A percentile compares a stretch with the other conserved stretches of the same genome.
phyloP scores from a whole-genome alignment of 2,113 vertebrate species.

The Ahaetulla prasina region DNA sequence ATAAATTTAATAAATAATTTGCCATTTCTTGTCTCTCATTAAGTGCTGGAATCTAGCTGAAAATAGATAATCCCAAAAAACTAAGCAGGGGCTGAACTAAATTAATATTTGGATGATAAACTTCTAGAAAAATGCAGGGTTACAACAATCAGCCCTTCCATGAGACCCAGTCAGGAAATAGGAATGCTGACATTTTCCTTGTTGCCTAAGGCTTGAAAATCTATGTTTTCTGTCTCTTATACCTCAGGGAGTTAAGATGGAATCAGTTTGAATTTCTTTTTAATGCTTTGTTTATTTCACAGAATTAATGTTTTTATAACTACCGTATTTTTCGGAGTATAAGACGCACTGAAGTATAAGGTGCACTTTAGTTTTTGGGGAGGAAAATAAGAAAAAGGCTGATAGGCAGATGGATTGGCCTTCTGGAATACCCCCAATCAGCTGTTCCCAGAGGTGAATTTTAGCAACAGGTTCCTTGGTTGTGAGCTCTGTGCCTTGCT shows the following conservation, averaged over 20 bases:
- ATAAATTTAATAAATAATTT: background rate
- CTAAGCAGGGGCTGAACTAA: background rate
- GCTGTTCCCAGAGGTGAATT: too few species aligned
- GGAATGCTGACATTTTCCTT: background rate
- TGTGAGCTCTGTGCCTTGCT: too few species aligned
- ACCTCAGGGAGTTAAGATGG: background rate
- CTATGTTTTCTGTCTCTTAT: background rate
- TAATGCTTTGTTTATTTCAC: background rate
- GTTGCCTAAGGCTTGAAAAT: background rate
- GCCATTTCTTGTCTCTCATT: background rate
- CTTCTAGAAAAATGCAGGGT: background rate
- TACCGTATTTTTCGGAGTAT: too few species aligned
- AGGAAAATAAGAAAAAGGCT: too few species aligned
- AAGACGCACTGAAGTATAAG: too few species aligned
- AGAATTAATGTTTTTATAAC: background rate
- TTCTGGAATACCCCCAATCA: too few species aligned
- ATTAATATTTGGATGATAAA: background rate
- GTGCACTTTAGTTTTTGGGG: too few species aligned
- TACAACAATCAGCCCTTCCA: background rate
- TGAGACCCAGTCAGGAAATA: background rate
- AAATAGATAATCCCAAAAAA: background rate
- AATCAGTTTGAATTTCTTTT: background rate
- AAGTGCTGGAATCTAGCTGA: background rate
- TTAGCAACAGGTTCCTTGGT: too few species aligned
- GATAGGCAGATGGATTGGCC: too few species aligned